These are phyloP conservation scores for Aythya fuligula DNA, from an alignment of 2,797 vertebrate species.

Conservation along the genomic window DNA sequence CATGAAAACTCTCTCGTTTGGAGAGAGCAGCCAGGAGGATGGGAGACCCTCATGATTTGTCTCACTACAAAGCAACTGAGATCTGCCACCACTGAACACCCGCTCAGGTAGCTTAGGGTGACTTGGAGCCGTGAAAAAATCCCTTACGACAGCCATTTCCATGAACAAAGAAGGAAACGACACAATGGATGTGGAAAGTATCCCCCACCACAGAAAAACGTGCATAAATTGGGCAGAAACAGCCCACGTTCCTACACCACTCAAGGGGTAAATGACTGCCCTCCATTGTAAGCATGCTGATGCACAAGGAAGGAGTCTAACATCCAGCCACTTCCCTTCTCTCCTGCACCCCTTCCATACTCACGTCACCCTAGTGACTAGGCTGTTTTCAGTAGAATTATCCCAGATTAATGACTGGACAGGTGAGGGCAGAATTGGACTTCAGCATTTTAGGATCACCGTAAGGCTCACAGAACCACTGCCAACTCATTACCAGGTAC, in stretches of 20 bases:
- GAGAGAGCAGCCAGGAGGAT: neutral
- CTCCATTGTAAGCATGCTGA: neutral
- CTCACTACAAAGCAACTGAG: neutral
- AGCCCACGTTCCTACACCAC: neutral
- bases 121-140: neutral
- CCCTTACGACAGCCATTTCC: neutral
- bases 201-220: neutral
- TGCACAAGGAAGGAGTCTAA: neutral
- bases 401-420: neutral
- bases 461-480: neutral
- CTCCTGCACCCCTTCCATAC: neutral
- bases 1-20: neutral
- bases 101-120: neutral
- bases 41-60: neutral
- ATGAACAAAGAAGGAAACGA: neutral
- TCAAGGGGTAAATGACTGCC: neutral
- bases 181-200: neutral
- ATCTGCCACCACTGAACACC: neutral
- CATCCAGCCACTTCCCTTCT: neutral
- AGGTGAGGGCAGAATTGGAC: neutral
- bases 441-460: neutral
- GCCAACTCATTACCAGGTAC: neutral
- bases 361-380: accelerated
- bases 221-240: neutral
- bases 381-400: neutral